These are phyloP conservation scores for Formicarius rufipectus DNA, from an alignment of 2,113 vertebrate genomes.

Conservation along the genomic window DNA sequence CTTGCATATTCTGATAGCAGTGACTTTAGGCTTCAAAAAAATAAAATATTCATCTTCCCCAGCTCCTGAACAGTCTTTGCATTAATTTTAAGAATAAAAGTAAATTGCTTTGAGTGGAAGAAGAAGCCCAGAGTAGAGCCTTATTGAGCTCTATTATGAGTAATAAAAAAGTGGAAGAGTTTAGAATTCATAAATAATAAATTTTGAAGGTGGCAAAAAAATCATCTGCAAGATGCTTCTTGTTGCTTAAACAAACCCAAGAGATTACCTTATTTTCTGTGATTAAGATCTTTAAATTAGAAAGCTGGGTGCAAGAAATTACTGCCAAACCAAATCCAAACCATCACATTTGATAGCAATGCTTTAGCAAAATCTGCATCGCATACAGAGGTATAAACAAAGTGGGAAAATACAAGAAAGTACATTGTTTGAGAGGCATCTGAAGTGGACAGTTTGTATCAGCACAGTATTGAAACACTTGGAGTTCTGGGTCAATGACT, in stretches of 20 bases:
- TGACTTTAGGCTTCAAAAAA: background rate
- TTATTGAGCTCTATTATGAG: background rate
- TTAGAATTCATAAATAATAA: background rate
- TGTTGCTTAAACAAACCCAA: background rate
- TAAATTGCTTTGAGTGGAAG: background rate
- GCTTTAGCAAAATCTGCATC: background rate
- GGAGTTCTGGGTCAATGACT: background rate
- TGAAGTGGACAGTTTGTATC: background rate
- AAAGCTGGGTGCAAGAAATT: background rate
- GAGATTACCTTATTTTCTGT: background rate
- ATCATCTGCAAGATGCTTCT: background rate
- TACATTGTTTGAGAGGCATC: background rate
- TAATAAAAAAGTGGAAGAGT: background rate
- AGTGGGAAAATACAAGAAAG: background rate
- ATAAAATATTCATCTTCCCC: background rate
- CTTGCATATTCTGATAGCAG: background rate
- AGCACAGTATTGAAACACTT: background rate
- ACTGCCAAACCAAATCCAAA: background rate
- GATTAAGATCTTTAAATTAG: background rate
- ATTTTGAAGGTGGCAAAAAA: background rate
- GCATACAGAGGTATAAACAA: background rate
- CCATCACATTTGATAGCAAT: background rate
- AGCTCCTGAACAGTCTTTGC: background rate
- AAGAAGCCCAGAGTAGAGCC: background rate
- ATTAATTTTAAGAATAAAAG: background rate